These are phyloP conservation scores for Opisthocomus hoazin DNA, from an alignment of 2,113 vertebrate genomes.

Conservation along the genomic window DNA sequence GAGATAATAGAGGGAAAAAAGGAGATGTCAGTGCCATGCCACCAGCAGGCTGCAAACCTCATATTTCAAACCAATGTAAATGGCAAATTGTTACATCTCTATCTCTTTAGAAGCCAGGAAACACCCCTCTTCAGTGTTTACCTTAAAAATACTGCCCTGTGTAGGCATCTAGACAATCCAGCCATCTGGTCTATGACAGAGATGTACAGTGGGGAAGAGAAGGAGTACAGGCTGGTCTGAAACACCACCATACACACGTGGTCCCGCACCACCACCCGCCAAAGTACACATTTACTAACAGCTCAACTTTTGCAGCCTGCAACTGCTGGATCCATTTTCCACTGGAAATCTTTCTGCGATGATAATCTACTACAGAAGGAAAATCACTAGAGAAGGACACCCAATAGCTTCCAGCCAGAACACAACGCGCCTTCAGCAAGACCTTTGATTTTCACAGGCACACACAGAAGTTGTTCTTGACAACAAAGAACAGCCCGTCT, in stretches of 20 bases:
- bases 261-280: background rate
- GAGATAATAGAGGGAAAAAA: background rate
- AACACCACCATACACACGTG: background rate
- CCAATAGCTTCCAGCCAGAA: conserved; percentile 36
- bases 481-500: conserved; percentile 35
- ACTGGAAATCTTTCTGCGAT: background rate
- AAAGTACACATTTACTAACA: background rate
- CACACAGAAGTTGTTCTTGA: conserved; percentile 42
- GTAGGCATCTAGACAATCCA: background rate
- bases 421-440: conserved; percentile 23
- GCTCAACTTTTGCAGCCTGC: background rate
- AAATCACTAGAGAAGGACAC: conserved; percentile 19
- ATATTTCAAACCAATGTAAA: background rate
- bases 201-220: background rate
- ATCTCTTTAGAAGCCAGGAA: background rate
- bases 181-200: background rate
- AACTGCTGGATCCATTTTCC: background rate
- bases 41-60: background rate
- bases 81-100: background rate
- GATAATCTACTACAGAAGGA: background rate
- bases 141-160: background rate
- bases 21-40: background rate
- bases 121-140: background rate
- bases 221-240: background rate
- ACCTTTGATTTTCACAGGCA: conserved; percentile 48